These are phyloP conservation scores for Clivina fossor DNA, from an alignment of 2,888 invertebrate genomes.

Conservation along the genomic window DNA sequence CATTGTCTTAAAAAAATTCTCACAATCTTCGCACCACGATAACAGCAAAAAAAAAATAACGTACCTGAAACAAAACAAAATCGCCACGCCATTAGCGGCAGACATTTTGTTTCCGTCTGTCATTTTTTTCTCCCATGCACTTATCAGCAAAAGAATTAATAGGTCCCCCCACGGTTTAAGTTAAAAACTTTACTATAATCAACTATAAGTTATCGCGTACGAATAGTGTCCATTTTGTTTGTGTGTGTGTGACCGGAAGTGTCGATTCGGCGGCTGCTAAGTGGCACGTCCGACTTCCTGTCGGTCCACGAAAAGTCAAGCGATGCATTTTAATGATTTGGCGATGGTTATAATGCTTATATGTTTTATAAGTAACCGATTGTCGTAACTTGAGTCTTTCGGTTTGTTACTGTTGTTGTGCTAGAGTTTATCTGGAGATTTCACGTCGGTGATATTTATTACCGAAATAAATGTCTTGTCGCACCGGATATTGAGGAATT, in stretches of 20 bases:
- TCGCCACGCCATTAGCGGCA: neutral
- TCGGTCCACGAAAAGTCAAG: slow-evolving; percentile 22
- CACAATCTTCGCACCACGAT: no score
- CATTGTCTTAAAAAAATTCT: no score
- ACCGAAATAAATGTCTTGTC: no score
- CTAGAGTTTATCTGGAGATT: no score
- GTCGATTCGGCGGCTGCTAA: slow-evolving; percentile 30
- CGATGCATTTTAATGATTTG: slow-evolving; percentile 30
- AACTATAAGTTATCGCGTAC: neutral
- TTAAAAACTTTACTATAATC: neutral
- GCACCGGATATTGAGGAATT: no score
- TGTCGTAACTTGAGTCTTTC: no score
- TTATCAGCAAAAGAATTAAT: no score
- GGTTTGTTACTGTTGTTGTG: no score
- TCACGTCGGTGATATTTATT: no score
- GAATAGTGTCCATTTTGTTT: no score
- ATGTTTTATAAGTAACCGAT: no score
- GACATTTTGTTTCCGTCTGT: neutral
- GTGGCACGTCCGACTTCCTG: slow-evolving; percentile 30
- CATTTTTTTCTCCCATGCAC: no score
- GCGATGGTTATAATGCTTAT: slow-evolving; percentile 1
- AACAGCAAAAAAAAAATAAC: neutral
- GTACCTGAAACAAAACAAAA: neutral
- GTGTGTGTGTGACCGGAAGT: slow-evolving; percentile 21
- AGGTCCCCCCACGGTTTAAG: neutral